Percentiles rank a stretch among this genome's conserved stretches.
Evolutionary conservation across 2,888 invertebrate genomes (phyloP).

Genomic region (Caenorhabditis sp.): DNA sequence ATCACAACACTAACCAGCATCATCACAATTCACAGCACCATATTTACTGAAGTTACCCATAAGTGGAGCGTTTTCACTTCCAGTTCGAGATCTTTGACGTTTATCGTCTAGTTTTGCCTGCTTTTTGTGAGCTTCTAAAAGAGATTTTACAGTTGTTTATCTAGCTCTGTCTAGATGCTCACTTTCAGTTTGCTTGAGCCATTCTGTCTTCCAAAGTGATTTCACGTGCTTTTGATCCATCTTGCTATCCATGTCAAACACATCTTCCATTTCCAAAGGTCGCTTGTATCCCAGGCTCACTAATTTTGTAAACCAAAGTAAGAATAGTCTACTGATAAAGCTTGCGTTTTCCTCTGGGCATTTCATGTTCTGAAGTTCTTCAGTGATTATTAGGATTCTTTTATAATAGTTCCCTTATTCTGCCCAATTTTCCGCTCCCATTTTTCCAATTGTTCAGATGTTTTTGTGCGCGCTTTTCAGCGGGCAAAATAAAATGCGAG

Average conservation of each 20-base stretch:
- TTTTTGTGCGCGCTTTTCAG: too few relatives aligned
- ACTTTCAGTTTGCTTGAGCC: constrained; percentile 67
- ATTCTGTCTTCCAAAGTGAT: constrained; percentile 72
- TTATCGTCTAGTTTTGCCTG: constrained; percentile 43
- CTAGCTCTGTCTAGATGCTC: not conserved
- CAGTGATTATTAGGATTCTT: too few relatives aligned
- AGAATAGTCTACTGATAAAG: constrained; percentile 77
- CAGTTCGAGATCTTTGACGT: constrained; percentile 38
- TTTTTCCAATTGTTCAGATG: too few relatives aligned
- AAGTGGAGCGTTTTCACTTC: constrained; percentile 51
- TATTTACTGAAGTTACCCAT: constrained; percentile 50
- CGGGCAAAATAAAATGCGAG: too few relatives aligned
- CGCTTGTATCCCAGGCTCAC: constrained; percentile 73
- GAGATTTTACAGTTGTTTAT: not conserved
- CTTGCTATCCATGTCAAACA: constrained; percentile 75
- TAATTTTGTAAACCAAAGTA: constrained; percentile 77
- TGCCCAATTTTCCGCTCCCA: too few relatives aligned
- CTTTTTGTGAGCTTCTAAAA: constrained; percentile 45
- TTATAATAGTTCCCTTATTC: not conserved
- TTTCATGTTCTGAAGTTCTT: constrained; percentile 45
- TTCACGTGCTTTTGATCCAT: constrained; percentile 73
- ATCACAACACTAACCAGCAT: constrained; percentile 40
- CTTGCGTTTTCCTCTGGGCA: constrained; percentile 78
- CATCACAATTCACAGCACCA: constrained; percentile 57
- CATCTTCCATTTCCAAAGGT: constrained; percentile 74